Conservation (phyloP, 2,888 invertebrate species). For the Idaea aversata region DNA sequence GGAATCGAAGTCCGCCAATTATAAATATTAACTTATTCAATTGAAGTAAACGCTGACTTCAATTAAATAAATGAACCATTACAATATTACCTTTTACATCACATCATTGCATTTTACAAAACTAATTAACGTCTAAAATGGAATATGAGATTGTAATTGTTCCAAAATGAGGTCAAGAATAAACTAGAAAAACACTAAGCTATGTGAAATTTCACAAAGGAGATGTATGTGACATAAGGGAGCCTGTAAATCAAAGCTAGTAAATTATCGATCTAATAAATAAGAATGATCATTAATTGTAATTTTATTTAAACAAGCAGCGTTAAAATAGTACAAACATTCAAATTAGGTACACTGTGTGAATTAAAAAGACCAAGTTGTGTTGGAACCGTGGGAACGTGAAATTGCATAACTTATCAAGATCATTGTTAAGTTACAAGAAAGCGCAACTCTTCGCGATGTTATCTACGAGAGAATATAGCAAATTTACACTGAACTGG, state of each 20-base stretch:
- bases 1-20: no score
- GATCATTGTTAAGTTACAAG: slow-evolving; percentile 8
- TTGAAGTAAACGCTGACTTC: no score
- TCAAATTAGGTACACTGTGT: background rate
- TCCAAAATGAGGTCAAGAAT: no score
- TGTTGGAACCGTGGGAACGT: slow-evolving; percentile 3
- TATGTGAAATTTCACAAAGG: no score
- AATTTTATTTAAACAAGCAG: background rate
- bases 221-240: background rate
- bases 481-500: background rate
- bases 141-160: no score
- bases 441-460: slow-evolving; percentile 1
- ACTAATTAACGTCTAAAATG: no score
- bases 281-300: background rate
- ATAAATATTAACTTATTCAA: no score
- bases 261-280: background rate
- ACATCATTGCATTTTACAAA: no score
- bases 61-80: no score
- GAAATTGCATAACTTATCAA: slow-evolving; percentile 8
- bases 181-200: no score
- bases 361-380: slow-evolving; percentile 1
- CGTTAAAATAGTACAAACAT: background rate
- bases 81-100: no score
- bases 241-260: background rate
- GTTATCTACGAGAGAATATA: slow-evolving; percentile 2